Evolutionary conservation across 2,888 invertebrate genomes (phyloP).

Genomic region (Eurois occulta): DNA sequence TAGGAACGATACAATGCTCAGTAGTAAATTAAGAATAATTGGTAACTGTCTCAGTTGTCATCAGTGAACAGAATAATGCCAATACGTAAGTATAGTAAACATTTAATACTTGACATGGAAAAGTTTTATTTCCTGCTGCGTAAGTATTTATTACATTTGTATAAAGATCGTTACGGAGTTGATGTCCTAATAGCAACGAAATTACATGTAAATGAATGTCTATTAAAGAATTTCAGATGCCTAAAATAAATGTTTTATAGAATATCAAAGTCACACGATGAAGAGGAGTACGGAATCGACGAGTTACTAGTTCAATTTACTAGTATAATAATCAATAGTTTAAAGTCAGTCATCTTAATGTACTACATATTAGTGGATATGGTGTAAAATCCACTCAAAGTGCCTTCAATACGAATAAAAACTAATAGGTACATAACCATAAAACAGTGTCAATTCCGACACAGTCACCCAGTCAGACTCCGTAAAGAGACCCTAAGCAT

Average conservation of each 20-base stretch:
- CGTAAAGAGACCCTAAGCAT: conserved; percentile 29
- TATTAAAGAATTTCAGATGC: neutral
- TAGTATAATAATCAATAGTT: neutral
- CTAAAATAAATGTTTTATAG: conserved; percentile 1
- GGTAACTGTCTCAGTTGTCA: neutral
- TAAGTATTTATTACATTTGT: neutral
- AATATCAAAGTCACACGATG: neutral
- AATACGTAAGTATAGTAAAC: neutral
- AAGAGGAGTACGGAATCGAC: neutral
- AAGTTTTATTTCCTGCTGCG: neutral
- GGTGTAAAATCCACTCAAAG: neutral
- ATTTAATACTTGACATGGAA: neutral
- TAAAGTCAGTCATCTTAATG: neutral
- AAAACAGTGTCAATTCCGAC: conserved; percentile 13
- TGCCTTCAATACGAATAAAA: conserved; percentile 11
- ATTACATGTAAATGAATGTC: neutral
- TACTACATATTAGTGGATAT: neutral
- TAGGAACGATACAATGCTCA: neutral
- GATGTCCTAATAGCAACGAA: neutral
- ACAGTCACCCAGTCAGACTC: conserved; percentile 10
- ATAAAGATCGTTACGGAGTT: neutral
- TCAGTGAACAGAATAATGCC: neutral
- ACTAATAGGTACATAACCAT: conserved; percentile 3
- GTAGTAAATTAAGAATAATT: neutral
- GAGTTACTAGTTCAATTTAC: neutral